A percentile compares a stretch with the other conserved stretches of the same genome.
phyloP scores from a whole-genome alignment of 2,888 invertebrate species.

The Eupeodes latifasciatus region DNA sequence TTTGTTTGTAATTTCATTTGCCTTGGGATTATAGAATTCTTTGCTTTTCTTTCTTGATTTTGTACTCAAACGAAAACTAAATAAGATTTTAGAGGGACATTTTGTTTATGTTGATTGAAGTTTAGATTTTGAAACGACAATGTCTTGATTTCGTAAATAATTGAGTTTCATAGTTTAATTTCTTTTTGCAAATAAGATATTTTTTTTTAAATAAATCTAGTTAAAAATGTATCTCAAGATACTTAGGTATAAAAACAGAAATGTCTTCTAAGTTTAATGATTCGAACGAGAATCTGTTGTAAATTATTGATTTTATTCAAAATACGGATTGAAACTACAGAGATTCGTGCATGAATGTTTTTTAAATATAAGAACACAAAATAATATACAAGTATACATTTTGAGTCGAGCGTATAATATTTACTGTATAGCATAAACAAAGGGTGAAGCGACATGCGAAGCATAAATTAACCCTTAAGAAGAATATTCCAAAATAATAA shows the following conservation, averaged over 20 bases:
- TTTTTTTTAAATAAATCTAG: background rate
- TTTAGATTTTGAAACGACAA: background rate
- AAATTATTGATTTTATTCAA: too few species aligned
- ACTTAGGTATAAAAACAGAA: too few species aligned
- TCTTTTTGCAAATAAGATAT: background rate
- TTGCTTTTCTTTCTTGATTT: background rate
- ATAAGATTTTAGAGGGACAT: background rate
- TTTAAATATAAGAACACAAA: too few species aligned
- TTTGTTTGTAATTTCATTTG: background rate
- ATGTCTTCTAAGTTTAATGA: too few species aligned
- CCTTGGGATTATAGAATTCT: background rate
- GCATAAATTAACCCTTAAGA: background rate
- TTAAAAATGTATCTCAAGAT: too few species aligned
- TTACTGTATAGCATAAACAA: background rate
- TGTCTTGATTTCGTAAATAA: background rate
- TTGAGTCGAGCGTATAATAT: background rate
- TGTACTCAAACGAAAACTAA: background rate
- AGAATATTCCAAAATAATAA: background rate
- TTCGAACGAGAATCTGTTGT: too few species aligned
- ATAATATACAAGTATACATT: background rate
- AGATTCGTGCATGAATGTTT: too few species aligned
- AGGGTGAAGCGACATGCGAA: background rate
- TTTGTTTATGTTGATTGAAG: background rate
- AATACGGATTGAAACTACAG: too few species aligned
- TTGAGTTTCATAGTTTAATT: background rate